Percentiles rank a stretch among this genome's conserved stretches.
These are phyloP conservation scores for Mobula hypostoma DNA, from an alignment of 2,113 vertebrate species.

Conservation along the genomic window DNA sequence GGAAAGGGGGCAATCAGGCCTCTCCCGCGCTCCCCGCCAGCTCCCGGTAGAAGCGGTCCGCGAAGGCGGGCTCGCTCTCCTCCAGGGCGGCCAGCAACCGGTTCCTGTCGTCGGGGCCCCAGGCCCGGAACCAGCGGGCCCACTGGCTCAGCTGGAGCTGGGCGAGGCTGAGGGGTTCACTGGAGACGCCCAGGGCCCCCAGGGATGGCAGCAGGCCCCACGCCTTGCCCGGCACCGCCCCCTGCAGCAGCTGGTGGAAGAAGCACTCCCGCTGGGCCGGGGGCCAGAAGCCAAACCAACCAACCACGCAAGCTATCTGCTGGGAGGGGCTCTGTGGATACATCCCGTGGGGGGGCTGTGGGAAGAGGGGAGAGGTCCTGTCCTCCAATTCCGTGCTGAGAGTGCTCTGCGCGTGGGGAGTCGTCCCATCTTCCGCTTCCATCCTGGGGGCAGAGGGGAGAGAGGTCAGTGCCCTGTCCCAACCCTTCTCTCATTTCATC, in stretches of 20 bases:
- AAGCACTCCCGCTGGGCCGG: conserved; percentile 64
- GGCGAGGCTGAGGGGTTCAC: conserved; percentile 72
- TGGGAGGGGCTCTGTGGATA: conserved; percentile 67
- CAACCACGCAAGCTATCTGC: conserved; percentile 76
- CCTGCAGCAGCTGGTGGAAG: conserved; percentile 70
- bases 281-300: conserved; percentile 75
- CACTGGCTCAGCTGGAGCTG: conserved; percentile 81
- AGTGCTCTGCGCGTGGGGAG: too few species aligned
- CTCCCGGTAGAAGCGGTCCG: conserved; percentile 67
- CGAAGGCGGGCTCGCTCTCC: conserved; percentile 63
- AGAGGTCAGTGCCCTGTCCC: too few species aligned
- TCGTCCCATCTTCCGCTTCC: too few species aligned
- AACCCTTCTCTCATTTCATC: too few species aligned
- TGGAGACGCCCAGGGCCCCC: conserved; percentile 58
- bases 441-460: too few species aligned
- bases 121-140: conserved; percentile 83
- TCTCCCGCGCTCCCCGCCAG: conserved; percentile 69
- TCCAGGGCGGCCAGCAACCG: conserved; percentile 71
- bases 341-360: too few species aligned
- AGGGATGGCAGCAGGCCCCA: conserved; percentile 71
- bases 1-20: conserved; percentile 47
- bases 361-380: too few species aligned
- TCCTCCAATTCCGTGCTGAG: too few species aligned
- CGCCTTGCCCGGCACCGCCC: conserved; percentile 78
- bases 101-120: conserved; percentile 77